A percentile compares a stretch with the other conserved stretches of the same genome.
Conservation (phyloP, 2,797 vertebrate species). For the Microctenopoma stevenorrisi region DNA sequence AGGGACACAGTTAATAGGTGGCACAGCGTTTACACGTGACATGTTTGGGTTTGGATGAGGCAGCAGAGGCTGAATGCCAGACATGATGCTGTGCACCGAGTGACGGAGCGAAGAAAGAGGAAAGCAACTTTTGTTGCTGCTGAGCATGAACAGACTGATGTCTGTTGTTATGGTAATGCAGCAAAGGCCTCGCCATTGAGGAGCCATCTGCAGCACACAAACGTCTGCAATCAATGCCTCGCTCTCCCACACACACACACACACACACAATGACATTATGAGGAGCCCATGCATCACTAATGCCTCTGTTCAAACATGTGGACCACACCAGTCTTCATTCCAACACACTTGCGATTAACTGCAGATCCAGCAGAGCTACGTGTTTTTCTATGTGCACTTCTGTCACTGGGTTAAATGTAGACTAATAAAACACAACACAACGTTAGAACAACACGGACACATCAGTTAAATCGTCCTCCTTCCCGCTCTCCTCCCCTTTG, state of each 20-base stretch:
- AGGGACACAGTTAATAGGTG: slow-evolving; percentile 18
- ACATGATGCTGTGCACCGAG: slow-evolving; percentile 26
- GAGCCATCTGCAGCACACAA: slow-evolving; percentile 79
- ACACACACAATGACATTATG: slow-evolving; percentile 39
- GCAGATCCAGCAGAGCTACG: neutral
- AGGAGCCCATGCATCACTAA: slow-evolving; percentile 66
- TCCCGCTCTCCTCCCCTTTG: neutral
- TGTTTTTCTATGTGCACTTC: neutral
- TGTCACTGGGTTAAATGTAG: neutral
- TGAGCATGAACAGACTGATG: slow-evolving; percentile 51
- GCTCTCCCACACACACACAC: slow-evolving; percentile 42
- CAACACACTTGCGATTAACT: slow-evolving; percentile 25
- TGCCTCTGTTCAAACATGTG: slow-evolving; percentile 42
- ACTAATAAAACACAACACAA: neutral
- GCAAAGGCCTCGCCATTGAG: slow-evolving; percentile 70
- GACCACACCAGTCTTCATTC: slow-evolving; percentile 33
- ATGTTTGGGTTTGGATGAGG: neutral
- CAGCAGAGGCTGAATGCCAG: slow-evolving; percentile 18
- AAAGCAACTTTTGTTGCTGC: slow-evolving; percentile 54
- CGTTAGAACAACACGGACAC: neutral
- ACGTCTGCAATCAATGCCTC: slow-evolving; percentile 42
- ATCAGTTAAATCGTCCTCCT: slow-evolving; percentile 17
- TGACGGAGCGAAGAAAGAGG: slow-evolving; percentile 19
- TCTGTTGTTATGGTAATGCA: slow-evolving; percentile 85
- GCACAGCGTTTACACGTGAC: neutral